These are phyloP conservation scores for Patella pellucida DNA, from an alignment of 2,888 invertebrate genomes.

Conservation along the genomic window DNA sequence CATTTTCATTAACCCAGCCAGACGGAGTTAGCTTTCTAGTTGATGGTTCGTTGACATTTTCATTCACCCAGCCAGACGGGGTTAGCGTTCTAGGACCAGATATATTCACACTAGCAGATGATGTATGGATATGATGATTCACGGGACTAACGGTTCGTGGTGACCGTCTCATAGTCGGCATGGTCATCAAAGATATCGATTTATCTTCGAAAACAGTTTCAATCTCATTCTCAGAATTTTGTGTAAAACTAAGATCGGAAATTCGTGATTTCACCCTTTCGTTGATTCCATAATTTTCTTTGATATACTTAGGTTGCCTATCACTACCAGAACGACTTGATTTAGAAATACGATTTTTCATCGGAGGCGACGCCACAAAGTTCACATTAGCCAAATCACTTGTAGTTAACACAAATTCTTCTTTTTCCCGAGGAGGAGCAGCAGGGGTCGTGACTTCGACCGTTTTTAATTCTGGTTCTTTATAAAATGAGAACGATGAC, in stretches of 20 bases:
- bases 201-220: slow-evolving; percentile 59
- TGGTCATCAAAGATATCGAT: slow-evolving; percentile 54
- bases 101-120: not conserved
- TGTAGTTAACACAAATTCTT: slow-evolving; percentile 60
- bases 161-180: slow-evolving; percentile 42
- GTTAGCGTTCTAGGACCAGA: not conserved
- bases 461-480: slow-evolving; percentile 1
- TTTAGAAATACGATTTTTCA: not conserved
- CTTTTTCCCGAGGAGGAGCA: slow-evolving; percentile 36
- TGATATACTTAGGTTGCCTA: slow-evolving; percentile 6
- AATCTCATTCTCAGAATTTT: slow-evolving; percentile 50
- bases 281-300: slow-evolving; percentile 16
- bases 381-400: slow-evolving; percentile 48
- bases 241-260: slow-evolving; percentile 53
- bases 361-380: slow-evolving; percentile 20
- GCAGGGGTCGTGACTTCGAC: not conserved
- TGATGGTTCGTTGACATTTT: not conserved
- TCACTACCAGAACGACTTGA: slow-evolving; percentile 26
- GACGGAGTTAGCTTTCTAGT: no score
- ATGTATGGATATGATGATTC: slow-evolving; percentile 7
- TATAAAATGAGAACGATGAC: not conserved
- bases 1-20: no score
- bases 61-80: not conserved
- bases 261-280: slow-evolving; percentile 42
- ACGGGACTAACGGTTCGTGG: slow-evolving; percentile 9